Percentiles rank a stretch among this genome's conserved stretches.
Conservation (phyloP, 2,113 vertebrate species). For the Anser cygnoides region DNA sequence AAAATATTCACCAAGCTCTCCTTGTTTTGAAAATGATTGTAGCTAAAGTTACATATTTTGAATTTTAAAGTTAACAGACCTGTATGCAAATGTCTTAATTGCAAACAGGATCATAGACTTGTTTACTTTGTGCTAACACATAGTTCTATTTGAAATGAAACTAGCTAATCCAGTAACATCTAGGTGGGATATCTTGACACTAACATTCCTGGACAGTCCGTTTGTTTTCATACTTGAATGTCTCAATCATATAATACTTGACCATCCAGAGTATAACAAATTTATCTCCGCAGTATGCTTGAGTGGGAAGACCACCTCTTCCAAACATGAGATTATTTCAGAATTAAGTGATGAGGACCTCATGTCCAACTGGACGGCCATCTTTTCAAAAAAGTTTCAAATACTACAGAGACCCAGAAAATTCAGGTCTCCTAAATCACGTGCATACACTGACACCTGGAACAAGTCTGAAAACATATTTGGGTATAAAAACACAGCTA, state of each 20-base stretch:
- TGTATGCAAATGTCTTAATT: not conserved
- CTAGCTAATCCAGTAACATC: not conserved
- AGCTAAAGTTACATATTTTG: not conserved
- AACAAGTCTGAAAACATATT: not conserved
- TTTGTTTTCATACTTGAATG: fast-evolving
- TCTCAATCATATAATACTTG: not conserved
- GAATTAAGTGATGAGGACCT: not conserved
- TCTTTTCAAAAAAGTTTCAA: not conserved
- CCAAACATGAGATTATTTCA: not conserved
- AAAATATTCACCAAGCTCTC: not conserved
- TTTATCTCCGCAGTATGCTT: not conserved
- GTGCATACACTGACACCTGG: fast-evolving
- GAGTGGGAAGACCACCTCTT: not conserved
- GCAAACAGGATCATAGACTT: not conserved
- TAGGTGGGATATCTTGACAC: not conserved
- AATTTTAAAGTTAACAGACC: not conserved
- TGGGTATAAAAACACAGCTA: not conserved
- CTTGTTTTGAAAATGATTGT: not conserved
- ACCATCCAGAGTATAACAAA: not conserved
- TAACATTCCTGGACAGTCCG: not conserved
- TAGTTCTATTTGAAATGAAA: not conserved
- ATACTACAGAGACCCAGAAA: not conserved
- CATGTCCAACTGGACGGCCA: fast-evolving
- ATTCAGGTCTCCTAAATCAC: not conserved
- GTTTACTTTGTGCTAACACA: not conserved